These are phyloP conservation scores for Phalera bucephala DNA, from an alignment of 2,888 invertebrate genomes.

Conservation along the genomic window DNA sequence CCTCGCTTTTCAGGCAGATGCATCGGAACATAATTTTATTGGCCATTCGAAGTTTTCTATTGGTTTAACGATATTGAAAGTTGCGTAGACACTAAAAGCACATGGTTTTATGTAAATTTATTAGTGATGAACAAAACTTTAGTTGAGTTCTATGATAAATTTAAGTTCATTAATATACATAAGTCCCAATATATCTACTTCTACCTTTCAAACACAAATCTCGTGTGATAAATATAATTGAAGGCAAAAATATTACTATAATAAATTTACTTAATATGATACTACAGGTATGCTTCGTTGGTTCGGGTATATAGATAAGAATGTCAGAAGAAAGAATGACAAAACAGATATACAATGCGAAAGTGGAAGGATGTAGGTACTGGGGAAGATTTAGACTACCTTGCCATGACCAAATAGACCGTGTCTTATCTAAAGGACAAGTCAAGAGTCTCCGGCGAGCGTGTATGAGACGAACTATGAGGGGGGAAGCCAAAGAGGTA, in stretches of 20 bases:
- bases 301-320: too few species aligned
- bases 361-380: too few species aligned
- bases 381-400: too few species aligned
- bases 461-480: too few species aligned
- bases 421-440: too few species aligned
- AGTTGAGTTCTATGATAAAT: slow-evolving; percentile 31
- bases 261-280: too few species aligned
- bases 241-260: slow-evolving; percentile 16
- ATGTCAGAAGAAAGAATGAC: too few species aligned
- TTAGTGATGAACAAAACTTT: slow-evolving; percentile 23
- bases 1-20: slow-evolving; percentile 54
- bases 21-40: slow-evolving; percentile 54
- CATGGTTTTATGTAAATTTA: slow-evolving; percentile 38
- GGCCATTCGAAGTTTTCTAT: slow-evolving; percentile 40
- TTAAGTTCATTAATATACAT: slow-evolving; percentile 28
- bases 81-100: slow-evolving; percentile 40
- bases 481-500: too few species aligned
- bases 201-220: not conserved
- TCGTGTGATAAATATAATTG: not conserved
- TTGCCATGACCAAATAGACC: too few species aligned
- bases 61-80: slow-evolving; percentile 38
- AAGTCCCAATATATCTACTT: slow-evolving; percentile 16
- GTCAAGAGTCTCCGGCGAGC: too few species aligned
- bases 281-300: too few species aligned
- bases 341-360: too few species aligned